Percentiles rank a stretch among this genome's conserved stretches.
Evolutionary conservation across 2,797 vertebrate genomes (phyloP).

Genomic region (Chrysocyon brachyurus): DNA sequence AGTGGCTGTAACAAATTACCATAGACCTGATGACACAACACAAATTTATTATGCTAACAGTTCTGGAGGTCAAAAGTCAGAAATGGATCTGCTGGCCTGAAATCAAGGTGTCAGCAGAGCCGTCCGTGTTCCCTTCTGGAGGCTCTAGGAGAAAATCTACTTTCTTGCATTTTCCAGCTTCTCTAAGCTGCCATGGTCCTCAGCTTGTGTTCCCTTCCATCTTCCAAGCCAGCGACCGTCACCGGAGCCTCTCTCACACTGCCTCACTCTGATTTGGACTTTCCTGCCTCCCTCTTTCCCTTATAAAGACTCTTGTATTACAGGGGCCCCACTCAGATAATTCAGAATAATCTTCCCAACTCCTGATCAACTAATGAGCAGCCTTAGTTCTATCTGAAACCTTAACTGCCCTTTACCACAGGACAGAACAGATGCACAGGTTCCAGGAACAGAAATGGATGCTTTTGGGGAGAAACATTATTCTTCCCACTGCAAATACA

Average conservation of each 20-base stretch:
- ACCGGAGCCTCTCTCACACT: accelerated
- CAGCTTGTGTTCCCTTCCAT: neutral
- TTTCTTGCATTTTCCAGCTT: neutral
- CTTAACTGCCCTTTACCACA: neutral
- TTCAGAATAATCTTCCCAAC: neutral
- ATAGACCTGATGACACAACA: neutral
- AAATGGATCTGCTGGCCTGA: neutral
- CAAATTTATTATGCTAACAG: neutral
- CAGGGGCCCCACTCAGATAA: neutral
- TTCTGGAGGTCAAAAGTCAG: neutral
- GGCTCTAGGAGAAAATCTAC: neutral
- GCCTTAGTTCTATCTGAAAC: neutral
- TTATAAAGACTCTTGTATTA: neutral
- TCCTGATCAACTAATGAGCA: neutral
- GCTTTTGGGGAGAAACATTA: neutral
- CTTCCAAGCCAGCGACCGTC: neutral
- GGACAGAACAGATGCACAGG: neutral
- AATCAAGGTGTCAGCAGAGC: neutral
- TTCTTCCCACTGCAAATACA: neutral
- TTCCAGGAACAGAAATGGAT: neutral
- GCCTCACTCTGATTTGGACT: too few species aligned
- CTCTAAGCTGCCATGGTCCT: neutral
- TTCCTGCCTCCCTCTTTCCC: too few species aligned
- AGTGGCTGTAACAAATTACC: neutral
- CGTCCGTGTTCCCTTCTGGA: neutral